Evolutionary conservation across 2,888 invertebrate species (phyloP), one percentile per base, ranked within the genome.

Genomic region (Patella ulyssiponensis): DNA sequence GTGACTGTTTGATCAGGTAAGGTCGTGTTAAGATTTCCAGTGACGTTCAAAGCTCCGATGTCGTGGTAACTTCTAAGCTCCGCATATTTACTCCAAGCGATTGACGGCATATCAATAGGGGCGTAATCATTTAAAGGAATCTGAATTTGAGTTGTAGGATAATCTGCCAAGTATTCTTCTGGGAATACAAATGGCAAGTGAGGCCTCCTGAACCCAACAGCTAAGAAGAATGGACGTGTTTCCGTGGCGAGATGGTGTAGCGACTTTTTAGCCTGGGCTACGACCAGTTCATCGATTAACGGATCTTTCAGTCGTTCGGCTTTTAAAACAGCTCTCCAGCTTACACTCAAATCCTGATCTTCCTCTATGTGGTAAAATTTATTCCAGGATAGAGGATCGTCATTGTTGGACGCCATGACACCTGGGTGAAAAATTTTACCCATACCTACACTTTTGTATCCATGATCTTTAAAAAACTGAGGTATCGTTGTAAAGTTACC

Each of bases 401-500:
- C n/a, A 17, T 44, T 23, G 15, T 23, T 51, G 12, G 73, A 33
- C 23, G 76, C 73, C 27, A 3, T 0, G 15, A 20, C 33, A 69
- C 80, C 80, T 12, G 74, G 73, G 17, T 80, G 80, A 58, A 70
- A 80, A 14, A 80, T 77, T 51, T 80, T 82, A 9, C 84, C 84
- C 20, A 81, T 76, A 12, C 84, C 83, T 17, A 77, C 70, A 4
- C 79, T 71, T 5, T 64, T 53, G 64, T 81, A 81, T 0, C 83
- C 84, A 27, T 84, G 77, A 14, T 79, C 51, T 72, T 83, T 83
- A 80, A 84, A 84, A 73, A 79, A 83, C 75, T 84, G 77, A 9
- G 84, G 84, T 27, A 83, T 77, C 1, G 83, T 84, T 3, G 82
- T 83, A 58, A 84, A 84, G 73, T 84, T 83, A 7, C 83, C 83